Base-by-base conservation (phyloP, 2,113 vertebrate species). In the Rostratula benghalensis region DNA sequence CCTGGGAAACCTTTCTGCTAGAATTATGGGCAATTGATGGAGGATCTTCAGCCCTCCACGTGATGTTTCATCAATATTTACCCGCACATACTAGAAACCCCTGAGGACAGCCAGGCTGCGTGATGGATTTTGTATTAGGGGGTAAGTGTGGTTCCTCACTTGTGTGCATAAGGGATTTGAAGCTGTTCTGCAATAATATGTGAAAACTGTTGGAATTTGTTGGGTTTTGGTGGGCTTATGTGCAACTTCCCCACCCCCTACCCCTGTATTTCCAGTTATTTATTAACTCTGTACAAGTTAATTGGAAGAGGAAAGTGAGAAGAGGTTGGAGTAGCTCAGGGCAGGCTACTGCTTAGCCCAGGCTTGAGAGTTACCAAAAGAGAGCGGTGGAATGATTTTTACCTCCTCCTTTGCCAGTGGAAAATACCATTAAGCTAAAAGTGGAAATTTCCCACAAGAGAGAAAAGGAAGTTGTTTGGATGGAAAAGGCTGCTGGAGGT, bases 221-320 rank as follows among this genome's bases (percentile, higher is more conserved):
- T 54, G 21, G 37, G 43, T 22, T 22, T 65, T 60, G 37, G 16
- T 67, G 59, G 45, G 23, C 7, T 67, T 53, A 30, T 8, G 28
- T 39, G 24, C 15, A 16, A 7, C 11, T 63, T 45, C 11, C 2
- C 13, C 50, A 16, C 3, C 11, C 3, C 28, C 16, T 2, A 8
- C 10, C 5, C 35, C 16, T 1, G 11, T 10, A 7, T 64, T 67
- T 60, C 60, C 28, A 30, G 53, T 53, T 73, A 43, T 59, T 91
- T 86, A 67, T 74, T 67, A 67, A 74, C 13, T 67, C 60, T 41
- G 20, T 19, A 39, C 45, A 46, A 54, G 68, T 54, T 74, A 74
- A 53, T 31, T 48, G 67, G 51, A n/a, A 60, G 57, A 71, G 18
- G 28, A 41, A 61, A 77, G 20, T 30, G 28, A 63, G 50, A 39